Conservation (phyloP, 1,140 invertebrate species). For the Drosophila sechellia region DNA sequence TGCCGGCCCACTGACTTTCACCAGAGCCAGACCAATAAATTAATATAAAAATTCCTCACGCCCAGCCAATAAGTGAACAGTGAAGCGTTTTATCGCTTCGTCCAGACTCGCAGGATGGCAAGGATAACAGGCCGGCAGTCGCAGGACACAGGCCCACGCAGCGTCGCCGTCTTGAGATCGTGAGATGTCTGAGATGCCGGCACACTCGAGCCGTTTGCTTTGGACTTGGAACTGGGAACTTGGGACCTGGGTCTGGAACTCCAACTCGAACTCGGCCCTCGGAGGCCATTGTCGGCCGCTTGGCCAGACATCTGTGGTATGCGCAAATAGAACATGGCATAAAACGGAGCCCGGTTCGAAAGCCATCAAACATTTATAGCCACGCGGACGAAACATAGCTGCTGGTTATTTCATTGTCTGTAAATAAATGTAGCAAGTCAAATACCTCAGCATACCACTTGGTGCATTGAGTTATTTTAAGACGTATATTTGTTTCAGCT, state of each 20-base stretch:
- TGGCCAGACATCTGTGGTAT: constrained; percentile 62
- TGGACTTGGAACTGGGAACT: constrained; percentile 35
- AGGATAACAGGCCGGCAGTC: constrained; percentile 21
- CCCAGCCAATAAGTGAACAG: constrained; percentile 80
- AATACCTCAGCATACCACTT: constrained; percentile 25
- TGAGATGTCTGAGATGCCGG: constrained; percentile 71
- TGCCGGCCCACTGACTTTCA: constrained; percentile 30
- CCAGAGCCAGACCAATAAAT: constrained; percentile 70
- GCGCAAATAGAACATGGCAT: constrained; percentile 53
- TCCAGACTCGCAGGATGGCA: constrained; percentile 53
- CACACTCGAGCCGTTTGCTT: constrained; percentile 74
- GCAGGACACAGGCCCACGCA: constrained; percentile 9
- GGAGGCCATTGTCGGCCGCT: constrained; percentile 39
- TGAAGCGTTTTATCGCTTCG: constrained; percentile 74
- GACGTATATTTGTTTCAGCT: background rate
- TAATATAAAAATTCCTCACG: constrained; percentile 83
- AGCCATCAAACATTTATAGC: constrained; percentile 63
- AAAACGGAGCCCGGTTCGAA: constrained; percentile 24
- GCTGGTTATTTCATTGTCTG: constrained; percentile 23
- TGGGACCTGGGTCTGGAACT: background rate
- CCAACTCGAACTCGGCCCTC: background rate
- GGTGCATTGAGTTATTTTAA: background rate
- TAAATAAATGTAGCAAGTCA: constrained; percentile 43
- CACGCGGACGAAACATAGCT: constrained; percentile 1
- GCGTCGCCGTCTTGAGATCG: constrained; percentile 16